Evolutionary conservation across 2,797 vertebrate species (phyloP).

Genomic region (Falco concolor): DNA sequence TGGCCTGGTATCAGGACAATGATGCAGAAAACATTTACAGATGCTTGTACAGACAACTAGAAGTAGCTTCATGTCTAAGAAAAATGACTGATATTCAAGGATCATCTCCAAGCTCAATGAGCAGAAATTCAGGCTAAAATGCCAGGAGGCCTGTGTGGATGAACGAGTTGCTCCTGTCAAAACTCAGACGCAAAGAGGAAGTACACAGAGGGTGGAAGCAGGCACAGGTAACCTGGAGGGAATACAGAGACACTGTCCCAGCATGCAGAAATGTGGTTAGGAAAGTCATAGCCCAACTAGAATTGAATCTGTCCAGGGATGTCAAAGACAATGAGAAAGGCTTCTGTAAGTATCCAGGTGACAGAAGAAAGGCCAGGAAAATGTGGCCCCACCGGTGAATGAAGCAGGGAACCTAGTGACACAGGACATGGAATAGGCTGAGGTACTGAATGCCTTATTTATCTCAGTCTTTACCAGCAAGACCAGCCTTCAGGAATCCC

Average conservation of each 20-base stretch:
- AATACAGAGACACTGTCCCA: background rate
- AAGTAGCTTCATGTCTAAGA: background rate
- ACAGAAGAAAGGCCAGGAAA: background rate
- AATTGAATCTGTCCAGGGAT: background rate
- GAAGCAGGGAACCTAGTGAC: background rate
- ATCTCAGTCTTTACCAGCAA: background rate
- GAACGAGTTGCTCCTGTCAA: background rate
- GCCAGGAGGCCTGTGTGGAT: background rate
- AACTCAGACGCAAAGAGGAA: background rate
- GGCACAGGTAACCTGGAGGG: background rate
- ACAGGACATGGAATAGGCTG: background rate
- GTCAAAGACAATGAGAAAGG: background rate
- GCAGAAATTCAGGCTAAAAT: background rate
- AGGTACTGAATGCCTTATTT: background rate
- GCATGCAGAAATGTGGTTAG: background rate
- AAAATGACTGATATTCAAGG: background rate
- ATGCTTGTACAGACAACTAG: background rate
- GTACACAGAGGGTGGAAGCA: background rate
- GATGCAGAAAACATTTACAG: background rate
- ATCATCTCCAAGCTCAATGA: background rate
- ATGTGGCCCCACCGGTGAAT: background rate
- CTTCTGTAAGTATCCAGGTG: background rate
- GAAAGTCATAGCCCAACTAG: background rate
- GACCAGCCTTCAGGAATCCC: background rate
- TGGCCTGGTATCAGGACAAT: background rate